Percentiles rank a stretch among this genome's conserved stretches.
phyloP scores from a whole-genome alignment of 2,888 invertebrate species.

The Andrena bucephala region DNA sequence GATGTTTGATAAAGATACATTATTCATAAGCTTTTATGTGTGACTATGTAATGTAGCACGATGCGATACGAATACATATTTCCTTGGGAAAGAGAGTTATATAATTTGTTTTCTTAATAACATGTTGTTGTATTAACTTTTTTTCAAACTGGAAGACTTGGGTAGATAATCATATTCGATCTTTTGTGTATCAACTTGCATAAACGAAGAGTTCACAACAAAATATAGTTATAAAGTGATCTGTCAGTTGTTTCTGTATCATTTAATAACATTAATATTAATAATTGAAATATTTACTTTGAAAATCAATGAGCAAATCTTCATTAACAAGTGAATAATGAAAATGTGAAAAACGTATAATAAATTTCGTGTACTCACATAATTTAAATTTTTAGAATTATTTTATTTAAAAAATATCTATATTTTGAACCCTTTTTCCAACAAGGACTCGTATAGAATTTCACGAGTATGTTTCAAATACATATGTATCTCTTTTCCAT shows the following conservation, averaged over 20 bases:
- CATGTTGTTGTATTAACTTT: not conserved
- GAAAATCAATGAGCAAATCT: not conserved
- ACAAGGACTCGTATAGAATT: constrained; percentile 27
- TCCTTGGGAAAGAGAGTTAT: constrained; percentile 40
- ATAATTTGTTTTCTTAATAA: not conserved
- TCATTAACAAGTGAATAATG: not conserved
- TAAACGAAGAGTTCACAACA: not conserved
- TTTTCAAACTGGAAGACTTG: constrained; percentile 53
- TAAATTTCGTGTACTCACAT: not conserved
- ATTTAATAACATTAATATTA: too few species aligned
- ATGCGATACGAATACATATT: constrained; percentile 23
- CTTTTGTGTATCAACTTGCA: not conserved
- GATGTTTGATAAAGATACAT: constrained; percentile 52
- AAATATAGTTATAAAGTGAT: not conserved
- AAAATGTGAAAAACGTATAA: not conserved
- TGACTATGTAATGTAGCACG: constrained; percentile 7
- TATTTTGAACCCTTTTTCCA: constrained; percentile 32
- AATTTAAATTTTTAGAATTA: constrained; percentile 3
- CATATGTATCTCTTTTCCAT: constrained; percentile 35
- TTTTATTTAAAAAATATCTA: not conserved
- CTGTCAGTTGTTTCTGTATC: not conserved
- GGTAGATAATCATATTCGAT: constrained; percentile 30
- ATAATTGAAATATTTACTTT: not conserved
- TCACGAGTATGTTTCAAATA: constrained; percentile 33
- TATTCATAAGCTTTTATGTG: constrained; percentile 45